Evolutionary conservation across 2,113 vertebrate species (phyloP).

Genomic region (Myotis brandtii): DNA sequence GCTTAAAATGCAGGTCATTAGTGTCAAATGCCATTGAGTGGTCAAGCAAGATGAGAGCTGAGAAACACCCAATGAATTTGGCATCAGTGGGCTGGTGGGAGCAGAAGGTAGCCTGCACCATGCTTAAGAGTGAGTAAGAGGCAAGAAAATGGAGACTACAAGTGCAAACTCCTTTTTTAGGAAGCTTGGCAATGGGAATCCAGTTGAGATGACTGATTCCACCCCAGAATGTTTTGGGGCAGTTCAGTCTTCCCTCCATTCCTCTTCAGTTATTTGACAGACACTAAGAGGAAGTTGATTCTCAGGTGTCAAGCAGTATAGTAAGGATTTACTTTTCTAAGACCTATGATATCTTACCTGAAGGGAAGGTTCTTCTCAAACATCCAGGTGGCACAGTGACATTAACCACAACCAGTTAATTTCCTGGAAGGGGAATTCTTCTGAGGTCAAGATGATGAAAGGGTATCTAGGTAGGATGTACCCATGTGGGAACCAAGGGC

Average conservation of each 20-base stretch:
- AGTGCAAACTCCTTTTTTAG: background rate
- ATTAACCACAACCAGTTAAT: background rate
- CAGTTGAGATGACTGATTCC: constrained; percentile 7
- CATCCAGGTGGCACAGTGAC: background rate
- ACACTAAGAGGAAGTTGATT: background rate
- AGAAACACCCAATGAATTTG: constrained; percentile 4
- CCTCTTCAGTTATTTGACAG: background rate
- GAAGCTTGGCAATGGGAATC: background rate
- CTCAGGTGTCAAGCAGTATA: background rate
- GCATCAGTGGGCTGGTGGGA: background rate
- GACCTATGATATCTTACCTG: background rate
- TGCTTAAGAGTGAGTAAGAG: background rate
- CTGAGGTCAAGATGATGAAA: background rate
- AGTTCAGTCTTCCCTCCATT: background rate
- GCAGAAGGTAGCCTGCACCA: background rate
- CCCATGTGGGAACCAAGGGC: background rate
- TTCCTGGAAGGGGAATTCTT: constrained; percentile 49
- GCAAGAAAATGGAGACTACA: background rate
- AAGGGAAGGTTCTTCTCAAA: background rate
- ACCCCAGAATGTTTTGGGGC: background rate
- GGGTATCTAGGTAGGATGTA: background rate
- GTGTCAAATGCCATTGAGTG: background rate
- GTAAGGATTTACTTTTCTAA: constrained; percentile 33
- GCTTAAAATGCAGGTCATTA: constrained; percentile 20
- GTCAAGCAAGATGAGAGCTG: background rate